Evolutionary conservation across 2,888 invertebrate genomes (phyloP).

Genomic region (Hypomecis atomaria): DNA sequence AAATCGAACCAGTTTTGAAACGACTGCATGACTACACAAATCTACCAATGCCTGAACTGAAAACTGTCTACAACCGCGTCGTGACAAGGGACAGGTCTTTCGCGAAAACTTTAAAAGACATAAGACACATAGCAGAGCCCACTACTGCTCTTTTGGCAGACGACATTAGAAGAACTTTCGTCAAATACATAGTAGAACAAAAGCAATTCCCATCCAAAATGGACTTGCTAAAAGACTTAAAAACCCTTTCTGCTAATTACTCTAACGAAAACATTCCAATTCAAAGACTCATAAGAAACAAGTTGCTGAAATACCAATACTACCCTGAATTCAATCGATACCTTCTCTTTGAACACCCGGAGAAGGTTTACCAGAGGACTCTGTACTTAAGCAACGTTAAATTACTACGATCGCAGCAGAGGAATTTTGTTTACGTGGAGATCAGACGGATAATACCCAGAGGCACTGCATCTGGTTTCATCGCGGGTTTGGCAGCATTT

Average conservation of each 20-base stretch:
- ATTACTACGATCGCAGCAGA: slow-evolving; percentile 16
- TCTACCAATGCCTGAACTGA: slow-evolving; percentile 7
- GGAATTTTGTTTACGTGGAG: slow-evolving; percentile 31
- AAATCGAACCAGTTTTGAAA: not conserved
- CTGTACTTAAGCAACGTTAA: slow-evolving; percentile 30
- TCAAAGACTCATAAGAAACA: slow-evolving; percentile 30
- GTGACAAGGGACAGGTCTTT: slow-evolving; percentile 25
- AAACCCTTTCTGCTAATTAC: not conserved
- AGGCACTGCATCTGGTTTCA: not conserved
- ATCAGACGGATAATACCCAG: slow-evolving; percentile 6
- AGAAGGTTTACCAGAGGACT: slow-evolving; percentile 28
- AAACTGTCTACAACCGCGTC: slow-evolving; percentile 5
- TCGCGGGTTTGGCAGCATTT: slow-evolving; percentile 30
- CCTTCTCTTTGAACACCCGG: slow-evolving; percentile 34
- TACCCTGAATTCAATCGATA: slow-evolving; percentile 27
- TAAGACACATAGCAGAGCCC: slow-evolving; percentile 3
- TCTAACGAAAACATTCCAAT: slow-evolving; percentile 24
- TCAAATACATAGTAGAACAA: slow-evolving; percentile 24
- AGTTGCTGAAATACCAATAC: slow-evolving; percentile 32
- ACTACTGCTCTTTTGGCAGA: not conserved
- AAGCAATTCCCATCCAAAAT: slow-evolving; percentile 25
- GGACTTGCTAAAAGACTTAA: slow-evolving; percentile 20
- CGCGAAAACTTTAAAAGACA: slow-evolving; percentile 22
- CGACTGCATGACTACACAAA: slow-evolving; percentile 9
- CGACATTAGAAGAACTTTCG: slow-evolving; percentile 30